A percentile compares a stretch with the other conserved stretches of the same genome.
Evolutionary conservation across 2,113 vertebrate species (phyloP).

Genomic region (Ibidorhyncha struthersii): DNA sequence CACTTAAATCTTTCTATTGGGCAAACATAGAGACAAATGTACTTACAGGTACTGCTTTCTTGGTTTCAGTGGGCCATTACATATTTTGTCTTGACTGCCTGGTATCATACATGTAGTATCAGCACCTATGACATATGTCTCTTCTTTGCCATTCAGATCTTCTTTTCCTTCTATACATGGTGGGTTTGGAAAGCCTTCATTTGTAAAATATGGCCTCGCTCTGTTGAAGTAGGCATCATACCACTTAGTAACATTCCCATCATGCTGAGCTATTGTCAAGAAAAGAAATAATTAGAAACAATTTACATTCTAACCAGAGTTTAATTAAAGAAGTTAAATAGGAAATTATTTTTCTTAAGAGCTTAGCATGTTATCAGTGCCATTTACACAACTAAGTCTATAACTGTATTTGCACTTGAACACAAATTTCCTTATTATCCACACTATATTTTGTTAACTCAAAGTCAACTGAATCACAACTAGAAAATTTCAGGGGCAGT

Average conservation of each 20-base stretch:
- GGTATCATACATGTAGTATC: constrained; percentile 80
- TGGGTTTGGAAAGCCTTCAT: constrained; percentile 90
- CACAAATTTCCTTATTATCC: background rate
- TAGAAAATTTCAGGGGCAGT: background rate
- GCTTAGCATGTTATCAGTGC: background rate
- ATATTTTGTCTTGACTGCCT: constrained; percentile 81
- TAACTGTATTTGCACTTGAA: background rate
- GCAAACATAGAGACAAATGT: background rate
- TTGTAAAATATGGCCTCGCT: constrained; percentile 90
- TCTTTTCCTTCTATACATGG: constrained; percentile 73
- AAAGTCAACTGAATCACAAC: background rate
- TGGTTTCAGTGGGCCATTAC: constrained; percentile 94
- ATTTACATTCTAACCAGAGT: background rate
- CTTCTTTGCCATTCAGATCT: constrained; percentile 65
- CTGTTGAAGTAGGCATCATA: constrained; percentile 85
- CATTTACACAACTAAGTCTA: background rate
- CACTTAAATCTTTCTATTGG: background rate
- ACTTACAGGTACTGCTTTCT: constrained; percentile 93
- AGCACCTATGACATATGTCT: constrained; percentile 87
- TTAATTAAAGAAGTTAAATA: background rate
- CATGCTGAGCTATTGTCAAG: constrained; percentile 83
- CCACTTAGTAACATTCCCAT: constrained; percentile 91
- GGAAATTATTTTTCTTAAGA: background rate
- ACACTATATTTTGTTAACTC: background rate
- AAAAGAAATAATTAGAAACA: background rate